These are phyloP conservation scores for Synanceia verrucosa DNA, from an alignment of 2,797 vertebrate genomes.

Conservation along the genomic window DNA sequence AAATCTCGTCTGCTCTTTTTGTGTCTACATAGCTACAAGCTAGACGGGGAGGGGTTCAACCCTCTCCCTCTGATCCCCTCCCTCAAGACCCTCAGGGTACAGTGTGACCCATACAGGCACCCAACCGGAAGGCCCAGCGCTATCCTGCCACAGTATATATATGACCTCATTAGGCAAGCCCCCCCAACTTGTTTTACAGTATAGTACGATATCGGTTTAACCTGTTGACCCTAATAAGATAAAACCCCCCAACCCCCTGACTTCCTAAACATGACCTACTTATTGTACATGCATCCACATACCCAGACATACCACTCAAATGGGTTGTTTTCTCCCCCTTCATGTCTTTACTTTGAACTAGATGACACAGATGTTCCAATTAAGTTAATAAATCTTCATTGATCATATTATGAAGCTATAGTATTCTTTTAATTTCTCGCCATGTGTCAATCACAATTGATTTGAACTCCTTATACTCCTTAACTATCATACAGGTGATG, in stretches of 20 bases:
- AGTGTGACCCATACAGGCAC: constrained; percentile 75
- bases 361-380: constrained; percentile 10
- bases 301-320: background rate
- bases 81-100: constrained; percentile 59
- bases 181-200: constrained; percentile 46
- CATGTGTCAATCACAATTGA: background rate
- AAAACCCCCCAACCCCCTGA: constrained; percentile 19
- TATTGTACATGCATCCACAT: constrained; percentile 14
- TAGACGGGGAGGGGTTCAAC: constrained; percentile 41
- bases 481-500: background rate
- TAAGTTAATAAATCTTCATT: background rate
- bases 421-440: background rate
- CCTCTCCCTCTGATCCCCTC: constrained; percentile 28
- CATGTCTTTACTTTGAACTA: background rate
- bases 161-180: constrained; percentile 61
- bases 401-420: background rate
- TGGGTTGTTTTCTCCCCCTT: background rate
- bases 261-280: constrained; percentile 51
- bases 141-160: constrained; percentile 42
- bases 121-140: constrained; percentile 69
- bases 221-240: constrained; percentile 55
- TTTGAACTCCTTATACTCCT: background rate
- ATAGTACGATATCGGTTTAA: constrained; percentile 37
- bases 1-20: constrained; percentile 48
- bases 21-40: constrained; percentile 38